phyloP scores from a whole-genome alignment of 2,113 vertebrate genomes.

The Triplophysa siluroides region DNA sequence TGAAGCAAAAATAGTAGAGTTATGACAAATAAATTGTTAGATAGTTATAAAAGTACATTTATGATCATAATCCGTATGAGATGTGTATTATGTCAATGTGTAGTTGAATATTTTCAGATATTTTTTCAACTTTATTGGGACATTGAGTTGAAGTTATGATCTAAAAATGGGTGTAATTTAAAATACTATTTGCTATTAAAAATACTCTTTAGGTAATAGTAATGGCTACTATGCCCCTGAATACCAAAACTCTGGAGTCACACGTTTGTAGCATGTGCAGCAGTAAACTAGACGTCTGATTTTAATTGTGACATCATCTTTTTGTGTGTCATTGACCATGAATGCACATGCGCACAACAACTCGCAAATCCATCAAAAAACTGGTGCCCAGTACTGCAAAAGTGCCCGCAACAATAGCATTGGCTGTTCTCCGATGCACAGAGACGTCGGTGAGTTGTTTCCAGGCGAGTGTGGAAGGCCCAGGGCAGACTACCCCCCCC shows the following conservation, averaged over 20 bases:
- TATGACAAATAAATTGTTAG: background rate
- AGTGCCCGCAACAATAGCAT: constrained; percentile 71
- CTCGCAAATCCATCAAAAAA: constrained; percentile 48
- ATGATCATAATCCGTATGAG: background rate
- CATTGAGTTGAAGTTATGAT: too few species aligned
- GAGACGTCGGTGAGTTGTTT: constrained; percentile 73
- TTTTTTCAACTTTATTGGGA: too few species aligned
- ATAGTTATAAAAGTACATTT: background rate
- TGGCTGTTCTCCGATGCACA: constrained; percentile 73
- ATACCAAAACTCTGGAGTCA: background rate
- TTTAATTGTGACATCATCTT: constrained; percentile 34
- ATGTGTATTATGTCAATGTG: background rate
- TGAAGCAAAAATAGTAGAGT: background rate
- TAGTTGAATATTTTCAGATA: background rate
- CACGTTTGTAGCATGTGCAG: background rate
- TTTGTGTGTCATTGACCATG: constrained; percentile 22
- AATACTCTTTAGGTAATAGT: too few species aligned
- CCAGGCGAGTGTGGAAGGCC: constrained; percentile 73
- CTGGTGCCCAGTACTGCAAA: constrained; percentile 57
- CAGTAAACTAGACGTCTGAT: background rate
- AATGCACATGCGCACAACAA: constrained; percentile 30
- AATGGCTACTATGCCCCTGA: too few species aligned
- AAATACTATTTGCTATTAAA: too few species aligned
- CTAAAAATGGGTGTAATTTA: too few species aligned
- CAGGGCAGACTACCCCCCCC: constrained; percentile 58